Evolutionary conservation across 2,888 invertebrate species (phyloP).

Genomic region (Vesta saturnalis): DNA sequence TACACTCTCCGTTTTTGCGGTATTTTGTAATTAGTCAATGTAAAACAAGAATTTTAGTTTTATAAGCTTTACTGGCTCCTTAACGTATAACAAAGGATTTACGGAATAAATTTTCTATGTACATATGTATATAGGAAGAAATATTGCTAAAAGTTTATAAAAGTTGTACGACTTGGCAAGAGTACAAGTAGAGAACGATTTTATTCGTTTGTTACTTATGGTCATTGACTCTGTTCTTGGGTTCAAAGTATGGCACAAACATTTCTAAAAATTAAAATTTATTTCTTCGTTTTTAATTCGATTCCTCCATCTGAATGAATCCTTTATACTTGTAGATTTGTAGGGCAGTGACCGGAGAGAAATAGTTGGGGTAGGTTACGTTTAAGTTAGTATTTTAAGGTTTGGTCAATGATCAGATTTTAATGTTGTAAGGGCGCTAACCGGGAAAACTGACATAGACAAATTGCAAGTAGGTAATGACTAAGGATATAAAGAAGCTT

Average conservation of each 20-base stretch:
- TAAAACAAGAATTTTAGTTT: too few relatives aligned
- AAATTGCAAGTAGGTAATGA: slow-evolving; percentile 45
- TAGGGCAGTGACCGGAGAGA: not conserved
- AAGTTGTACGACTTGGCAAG: not conserved
- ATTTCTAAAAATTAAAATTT: not conserved
- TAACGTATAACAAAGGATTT: too few relatives aligned
- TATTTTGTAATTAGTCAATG: too few relatives aligned
- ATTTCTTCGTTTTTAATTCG: too few relatives aligned
- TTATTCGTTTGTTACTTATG: too few relatives aligned
- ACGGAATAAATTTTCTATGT: too few relatives aligned
- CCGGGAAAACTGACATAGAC: slow-evolving; percentile 35
- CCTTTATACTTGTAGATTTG: too few relatives aligned
- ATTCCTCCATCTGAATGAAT: too few relatives aligned
- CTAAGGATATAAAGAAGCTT: slow-evolving; percentile 57
- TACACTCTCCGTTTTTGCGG: too few relatives aligned
- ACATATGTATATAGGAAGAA: not conserved
- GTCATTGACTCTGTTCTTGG: too few relatives aligned
- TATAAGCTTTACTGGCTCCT: too few relatives aligned
- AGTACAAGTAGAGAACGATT: too few relatives aligned
- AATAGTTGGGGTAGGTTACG: not conserved
- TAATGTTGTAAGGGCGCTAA: slow-evolving; percentile 21
- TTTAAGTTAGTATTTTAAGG: not conserved
- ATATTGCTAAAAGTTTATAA: not conserved
- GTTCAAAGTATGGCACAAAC: not conserved
- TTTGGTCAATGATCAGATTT: slow-evolving; percentile 20